Conservation (phyloP, 2,888 invertebrate species). For the Drosophila quinaria region DNA sequence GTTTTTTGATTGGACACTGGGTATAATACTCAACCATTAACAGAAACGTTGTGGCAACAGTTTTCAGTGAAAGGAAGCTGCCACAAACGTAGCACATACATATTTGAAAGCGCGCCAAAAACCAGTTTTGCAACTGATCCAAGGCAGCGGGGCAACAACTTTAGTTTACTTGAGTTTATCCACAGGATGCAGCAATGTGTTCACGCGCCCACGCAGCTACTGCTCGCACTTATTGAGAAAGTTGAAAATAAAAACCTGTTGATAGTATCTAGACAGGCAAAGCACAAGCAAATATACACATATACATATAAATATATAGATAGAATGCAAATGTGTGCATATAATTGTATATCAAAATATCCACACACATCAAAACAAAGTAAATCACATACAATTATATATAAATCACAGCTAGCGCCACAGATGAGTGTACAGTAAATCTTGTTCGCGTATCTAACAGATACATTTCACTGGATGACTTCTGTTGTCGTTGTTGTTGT, state of each 20-base stretch:
- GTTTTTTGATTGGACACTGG: not conserved
- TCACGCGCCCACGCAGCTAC: slow-evolving; percentile 63
- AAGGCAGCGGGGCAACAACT: slow-evolving; percentile 40
- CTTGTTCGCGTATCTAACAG: slow-evolving; percentile 66
- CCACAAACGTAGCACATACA: slow-evolving; percentile 29
- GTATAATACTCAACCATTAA: slow-evolving; percentile 3
- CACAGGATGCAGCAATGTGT: slow-evolving; percentile 71
- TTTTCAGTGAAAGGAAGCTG: slow-evolving; percentile 60
- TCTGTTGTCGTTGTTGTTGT: slow-evolving; percentile 11
- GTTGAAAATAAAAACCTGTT: slow-evolving; percentile 61
- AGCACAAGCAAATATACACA: not conserved
- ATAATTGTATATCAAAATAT: slow-evolving; percentile 2
- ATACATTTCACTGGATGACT: slow-evolving; percentile 69
- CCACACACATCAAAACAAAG: slow-evolving; percentile 12
- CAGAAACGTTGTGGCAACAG: slow-evolving; percentile 32
- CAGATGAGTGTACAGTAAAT: slow-evolving; percentile 63
- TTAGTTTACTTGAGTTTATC: slow-evolving; percentile 19
- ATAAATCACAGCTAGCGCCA: slow-evolving; percentile 68
- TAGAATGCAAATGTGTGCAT: not conserved
- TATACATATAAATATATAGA: not conserved
- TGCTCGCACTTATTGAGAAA: slow-evolving; percentile 49
- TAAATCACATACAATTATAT: slow-evolving; percentile 27
- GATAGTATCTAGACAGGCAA: slow-evolving; percentile 20
- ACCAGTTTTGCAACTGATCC: slow-evolving; percentile 60
- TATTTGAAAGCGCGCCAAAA: slow-evolving; percentile 71